These are phyloP conservation scores for Rhea americana DNA, from an alignment of 2,113 vertebrate genomes.

Conservation along the genomic window DNA sequence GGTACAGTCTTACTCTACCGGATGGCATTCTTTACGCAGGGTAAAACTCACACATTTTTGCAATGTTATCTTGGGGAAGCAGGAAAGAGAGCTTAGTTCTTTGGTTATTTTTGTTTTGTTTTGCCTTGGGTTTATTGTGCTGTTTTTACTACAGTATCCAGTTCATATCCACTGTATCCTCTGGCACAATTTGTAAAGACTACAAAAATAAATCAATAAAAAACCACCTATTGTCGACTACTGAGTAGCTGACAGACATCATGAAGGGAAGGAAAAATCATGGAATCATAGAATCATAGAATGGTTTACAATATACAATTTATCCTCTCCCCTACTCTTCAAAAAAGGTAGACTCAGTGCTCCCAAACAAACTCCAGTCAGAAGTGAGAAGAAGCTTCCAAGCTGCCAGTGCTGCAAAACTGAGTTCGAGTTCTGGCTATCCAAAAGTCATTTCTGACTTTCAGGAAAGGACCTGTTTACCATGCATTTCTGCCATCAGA, in stretches of 20 bases:
- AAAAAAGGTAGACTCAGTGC: not conserved
- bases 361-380: not conserved
- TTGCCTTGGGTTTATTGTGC: constrained; percentile 10
- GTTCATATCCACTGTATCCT: constrained; percentile 39
- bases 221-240: not conserved
- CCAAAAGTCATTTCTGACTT: not conserved
- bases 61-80: not conserved
- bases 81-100: not conserved
- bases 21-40: constrained; percentile 73
- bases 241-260: constrained; percentile 29
- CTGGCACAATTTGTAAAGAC: constrained; percentile 10
- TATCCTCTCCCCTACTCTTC: not conserved
- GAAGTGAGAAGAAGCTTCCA: not conserved
- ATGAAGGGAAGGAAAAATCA: not conserved
- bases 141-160: not conserved
- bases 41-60: not conserved
- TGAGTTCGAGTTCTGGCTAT: not conserved
- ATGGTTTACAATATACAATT: not conserved
- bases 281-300: too few relatives aligned
- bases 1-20: constrained; percentile 31
- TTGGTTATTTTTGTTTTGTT: not conserved
- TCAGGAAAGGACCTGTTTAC: not conserved
- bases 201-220: constrained; percentile 36
- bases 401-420: not conserved
- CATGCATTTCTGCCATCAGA: not conserved